Percentiles rank a stretch among this genome's conserved stretches.
phyloP scores from a whole-genome alignment of 2,888 invertebrate species.

The Subacronicta megacephala region DNA sequence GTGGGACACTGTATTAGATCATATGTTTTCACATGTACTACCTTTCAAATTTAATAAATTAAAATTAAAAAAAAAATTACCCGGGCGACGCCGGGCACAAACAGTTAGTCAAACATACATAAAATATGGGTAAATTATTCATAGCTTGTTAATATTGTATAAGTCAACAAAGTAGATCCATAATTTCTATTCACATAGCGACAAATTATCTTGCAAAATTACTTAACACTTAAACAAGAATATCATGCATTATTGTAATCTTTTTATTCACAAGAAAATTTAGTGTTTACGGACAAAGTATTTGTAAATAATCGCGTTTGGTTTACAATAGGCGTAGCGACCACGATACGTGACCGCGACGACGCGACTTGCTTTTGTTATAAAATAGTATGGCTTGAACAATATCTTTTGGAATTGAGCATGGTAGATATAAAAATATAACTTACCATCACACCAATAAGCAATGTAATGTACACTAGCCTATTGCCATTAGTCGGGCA shows the following conservation, averaged over 20 bases:
- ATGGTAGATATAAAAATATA: too few species aligned
- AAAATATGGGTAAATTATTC: neutral
- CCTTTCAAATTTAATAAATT: too few species aligned
- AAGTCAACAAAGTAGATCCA: neutral
- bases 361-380: conserved; percentile 7
- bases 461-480: too few species aligned
- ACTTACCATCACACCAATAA: too few species aligned
- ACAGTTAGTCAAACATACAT: too few species aligned
- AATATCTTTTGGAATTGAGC: conserved; percentile 2
- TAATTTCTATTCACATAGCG: neutral
- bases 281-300: conserved; percentile 11
- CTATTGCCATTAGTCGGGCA: too few species aligned
- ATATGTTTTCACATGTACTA: too few species aligned
- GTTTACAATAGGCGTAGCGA: conserved; percentile 2
- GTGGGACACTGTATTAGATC: too few species aligned
- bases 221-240: neutral
- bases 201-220: neutral
- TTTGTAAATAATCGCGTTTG: conserved; percentile 11
- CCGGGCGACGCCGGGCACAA: too few species aligned
- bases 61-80: too few species aligned
- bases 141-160: neutral
- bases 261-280: neutral
- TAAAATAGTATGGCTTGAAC: conserved; percentile 4
- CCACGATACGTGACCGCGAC: conserved; percentile 26
- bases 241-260: neutral